Conservation (phyloP, 2,797 vertebrate genomes). For the Notoglanidium macrostoma region DNA sequence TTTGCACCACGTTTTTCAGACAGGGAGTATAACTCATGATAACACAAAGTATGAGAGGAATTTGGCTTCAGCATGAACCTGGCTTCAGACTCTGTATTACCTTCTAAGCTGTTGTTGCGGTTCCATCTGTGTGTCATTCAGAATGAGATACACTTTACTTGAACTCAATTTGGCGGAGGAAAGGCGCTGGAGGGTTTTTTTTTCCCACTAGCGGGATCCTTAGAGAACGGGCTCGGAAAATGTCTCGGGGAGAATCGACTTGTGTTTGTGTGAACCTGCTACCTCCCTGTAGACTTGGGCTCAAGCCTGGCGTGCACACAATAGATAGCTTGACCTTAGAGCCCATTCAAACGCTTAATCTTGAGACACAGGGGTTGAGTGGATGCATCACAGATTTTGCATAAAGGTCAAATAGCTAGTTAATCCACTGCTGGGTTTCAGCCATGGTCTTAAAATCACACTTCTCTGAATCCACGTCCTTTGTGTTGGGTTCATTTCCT, state of each 20-base stretch:
- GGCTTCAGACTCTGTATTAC: conserved; percentile 1
- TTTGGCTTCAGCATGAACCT: background rate
- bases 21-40: background rate
- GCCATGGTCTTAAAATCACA: conserved; percentile 38
- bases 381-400: conserved; percentile 52
- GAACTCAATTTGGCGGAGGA: conserved; percentile 46
- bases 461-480: conserved; percentile 20
- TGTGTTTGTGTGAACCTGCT: conserved; percentile 35
- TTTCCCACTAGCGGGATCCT: conserved; percentile 25
- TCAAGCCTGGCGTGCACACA: conserved; percentile 43
- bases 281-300: conserved; percentile 27
- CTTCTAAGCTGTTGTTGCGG: background rate
- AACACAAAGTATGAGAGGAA: conserved; percentile 1
- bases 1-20: background rate
- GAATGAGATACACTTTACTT: conserved; percentile 27
- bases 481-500: background rate
- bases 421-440: conserved; percentile 49
- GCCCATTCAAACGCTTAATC: conserved; percentile 54
- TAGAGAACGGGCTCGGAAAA: conserved; percentile 29
- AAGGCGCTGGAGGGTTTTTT: conserved; percentile 20
- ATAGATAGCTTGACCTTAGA: conserved; percentile 55
- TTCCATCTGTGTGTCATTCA: conserved; percentile 46
- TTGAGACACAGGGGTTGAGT: conserved; percentile 54
- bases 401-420: conserved; percentile 57
- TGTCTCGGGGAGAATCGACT: conserved; percentile 29